Evolutionary conservation across 2,113 vertebrate species (phyloP).

Genomic region (Mus pahari): DNA sequence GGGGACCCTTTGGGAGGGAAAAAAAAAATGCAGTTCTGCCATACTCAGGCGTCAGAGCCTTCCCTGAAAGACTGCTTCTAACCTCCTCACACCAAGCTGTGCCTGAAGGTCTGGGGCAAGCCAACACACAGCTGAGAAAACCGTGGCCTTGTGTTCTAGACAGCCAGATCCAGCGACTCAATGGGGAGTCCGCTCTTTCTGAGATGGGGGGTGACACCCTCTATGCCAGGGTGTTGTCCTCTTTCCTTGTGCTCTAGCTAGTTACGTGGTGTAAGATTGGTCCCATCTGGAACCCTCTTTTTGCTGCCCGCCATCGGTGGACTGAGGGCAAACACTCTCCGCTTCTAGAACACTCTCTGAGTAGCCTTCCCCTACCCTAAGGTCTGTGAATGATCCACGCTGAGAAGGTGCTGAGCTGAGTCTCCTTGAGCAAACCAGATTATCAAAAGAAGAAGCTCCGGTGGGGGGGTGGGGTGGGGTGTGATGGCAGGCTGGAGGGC

Average conservation of each 20-base stretch:
- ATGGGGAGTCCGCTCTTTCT: background rate
- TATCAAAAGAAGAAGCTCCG: background rate
- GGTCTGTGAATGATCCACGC: background rate
- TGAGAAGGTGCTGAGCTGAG: background rate
- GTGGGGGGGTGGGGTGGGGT: background rate
- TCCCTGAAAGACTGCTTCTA: background rate
- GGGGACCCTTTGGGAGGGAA: background rate
- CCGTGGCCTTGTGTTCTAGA: background rate
- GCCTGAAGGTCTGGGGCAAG: background rate
- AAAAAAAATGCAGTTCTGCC: background rate
- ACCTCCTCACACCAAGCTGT: background rate
- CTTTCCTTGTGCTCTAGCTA: background rate
- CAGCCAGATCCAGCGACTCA: background rate
- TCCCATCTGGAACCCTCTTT: background rate
- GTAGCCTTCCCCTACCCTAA: background rate
- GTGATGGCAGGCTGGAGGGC: background rate
- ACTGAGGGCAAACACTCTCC: background rate
- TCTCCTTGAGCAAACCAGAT: slow-evolving; percentile 47
- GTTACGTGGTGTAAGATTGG: background rate
- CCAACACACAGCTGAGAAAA: background rate
- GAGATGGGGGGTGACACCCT: background rate
- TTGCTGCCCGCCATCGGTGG: rapidly evolving
- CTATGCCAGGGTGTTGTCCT: background rate
- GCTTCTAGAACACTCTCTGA: background rate
- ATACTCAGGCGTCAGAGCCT: background rate